Conservation (phyloP, 2,888 invertebrate genomes). For the Neoaliturus tenellus region DNA sequence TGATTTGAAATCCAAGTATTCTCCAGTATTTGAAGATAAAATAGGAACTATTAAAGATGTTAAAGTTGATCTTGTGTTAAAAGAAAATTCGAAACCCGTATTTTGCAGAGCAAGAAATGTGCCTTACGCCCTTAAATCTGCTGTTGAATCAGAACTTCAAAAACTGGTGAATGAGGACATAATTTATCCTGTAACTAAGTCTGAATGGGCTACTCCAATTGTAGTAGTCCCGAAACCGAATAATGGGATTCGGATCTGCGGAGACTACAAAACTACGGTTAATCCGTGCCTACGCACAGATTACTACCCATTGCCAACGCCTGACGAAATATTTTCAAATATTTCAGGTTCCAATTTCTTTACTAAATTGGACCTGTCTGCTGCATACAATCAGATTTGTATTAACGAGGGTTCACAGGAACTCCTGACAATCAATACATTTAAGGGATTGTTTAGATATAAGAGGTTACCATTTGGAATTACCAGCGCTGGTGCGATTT, state of each 20-base stretch:
- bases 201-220: not conserved
- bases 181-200: not conserved
- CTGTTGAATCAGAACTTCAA: not conserved
- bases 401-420: constrained; percentile 1
- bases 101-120: constrained; percentile 15
- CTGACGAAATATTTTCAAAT: constrained; percentile 10
- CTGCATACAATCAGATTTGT: not conserved
- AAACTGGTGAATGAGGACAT: not conserved
- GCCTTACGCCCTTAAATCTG: not conserved
- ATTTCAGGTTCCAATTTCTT: constrained; percentile 11
- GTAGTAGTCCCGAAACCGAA: not conserved
- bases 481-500: constrained; percentile 3
- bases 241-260: not conserved
- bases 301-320: constrained; percentile 5
- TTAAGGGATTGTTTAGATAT: not conserved
- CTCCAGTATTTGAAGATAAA: constrained; percentile 3
- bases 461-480: constrained; percentile 13
- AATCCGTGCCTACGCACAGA: constrained; percentile 4
- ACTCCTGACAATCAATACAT: not conserved
- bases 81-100: constrained; percentile 2
- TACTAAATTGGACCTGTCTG: constrained; percentile 14
- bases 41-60: constrained; percentile 26
- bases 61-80: not conserved
- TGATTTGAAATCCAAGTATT: not conserved
- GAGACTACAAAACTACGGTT: not conserved